These are phyloP conservation scores for Coleophora deauratella DNA, from an alignment of 2,888 invertebrate species.

Conservation along the genomic window DNA sequence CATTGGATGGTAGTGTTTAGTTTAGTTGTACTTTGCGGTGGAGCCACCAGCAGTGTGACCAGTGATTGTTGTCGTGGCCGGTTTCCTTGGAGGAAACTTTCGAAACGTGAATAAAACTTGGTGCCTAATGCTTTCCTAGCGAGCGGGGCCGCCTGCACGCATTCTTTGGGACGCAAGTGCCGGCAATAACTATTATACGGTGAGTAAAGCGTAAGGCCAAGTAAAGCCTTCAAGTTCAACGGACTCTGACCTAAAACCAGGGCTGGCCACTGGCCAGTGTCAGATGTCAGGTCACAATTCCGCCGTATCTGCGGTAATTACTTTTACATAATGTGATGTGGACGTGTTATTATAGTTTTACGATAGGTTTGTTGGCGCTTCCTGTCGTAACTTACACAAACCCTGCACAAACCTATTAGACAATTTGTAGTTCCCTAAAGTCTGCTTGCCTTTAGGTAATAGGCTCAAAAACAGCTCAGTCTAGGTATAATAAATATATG, in stretches of 20 bases:
- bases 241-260: slow-evolving; percentile 69
- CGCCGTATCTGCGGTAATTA: slow-evolving; percentile 5
- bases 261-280: slow-evolving; percentile 33
- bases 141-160: slow-evolving; percentile 68
- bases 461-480: no score
- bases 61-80: slow-evolving; percentile 73
- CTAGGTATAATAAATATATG: no score
- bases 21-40: slow-evolving; percentile 44
- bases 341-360: slow-evolving; percentile 1
- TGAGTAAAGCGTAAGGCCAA: slow-evolving; percentile 54
- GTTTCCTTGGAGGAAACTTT: slow-evolving; percentile 70
- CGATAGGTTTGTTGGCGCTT: not conserved
- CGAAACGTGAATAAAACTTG: slow-evolving; percentile 70
- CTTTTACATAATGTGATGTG: slow-evolving; percentile 4
- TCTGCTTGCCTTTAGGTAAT: no score
- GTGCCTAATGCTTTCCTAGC: slow-evolving; percentile 63
- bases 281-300: slow-evolving; percentile 36
- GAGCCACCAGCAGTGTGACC: slow-evolving; percentile 56
- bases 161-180: slow-evolving; percentile 70
- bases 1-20: slow-evolving; percentile 53
- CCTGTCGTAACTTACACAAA: no score
- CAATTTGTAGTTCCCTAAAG: no score
- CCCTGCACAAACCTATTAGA: no score
- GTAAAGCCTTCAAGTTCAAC: slow-evolving; percentile 57
- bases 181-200: slow-evolving; percentile 71